Evolutionary conservation across 1,140 invertebrate genomes (phyloP).

Genomic region (Telenomus remus): DNA sequence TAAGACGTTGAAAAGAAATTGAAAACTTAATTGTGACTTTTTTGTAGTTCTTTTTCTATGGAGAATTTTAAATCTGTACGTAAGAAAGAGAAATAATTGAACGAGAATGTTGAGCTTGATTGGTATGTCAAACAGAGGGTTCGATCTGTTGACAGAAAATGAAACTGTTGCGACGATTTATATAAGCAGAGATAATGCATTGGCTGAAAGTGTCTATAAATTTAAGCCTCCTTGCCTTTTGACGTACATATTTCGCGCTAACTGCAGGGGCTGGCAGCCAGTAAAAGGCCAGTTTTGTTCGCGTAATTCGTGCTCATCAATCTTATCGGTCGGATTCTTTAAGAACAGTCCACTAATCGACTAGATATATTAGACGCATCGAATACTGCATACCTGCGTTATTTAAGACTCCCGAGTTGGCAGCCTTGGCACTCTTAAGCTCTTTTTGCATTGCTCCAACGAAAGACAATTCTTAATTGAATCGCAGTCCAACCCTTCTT

Average conservation of each 20-base stretch:
- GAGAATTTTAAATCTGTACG: too few species aligned
- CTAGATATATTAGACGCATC: slow-evolving; percentile 58
- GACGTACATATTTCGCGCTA: slow-evolving; percentile 55
- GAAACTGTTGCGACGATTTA: background rate
- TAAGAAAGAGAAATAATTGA: too few species aligned
- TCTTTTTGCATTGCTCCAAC: slow-evolving; percentile 26
- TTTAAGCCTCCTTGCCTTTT: slow-evolving; percentile 46
- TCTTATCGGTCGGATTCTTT: slow-evolving; percentile 55
- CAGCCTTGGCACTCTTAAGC: slow-evolving; percentile 28
- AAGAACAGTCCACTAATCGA: slow-evolving; percentile 50
- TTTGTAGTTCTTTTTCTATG: too few species aligned
- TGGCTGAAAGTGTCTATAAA: slow-evolving; percentile 17
- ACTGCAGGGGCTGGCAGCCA: slow-evolving; percentile 44
- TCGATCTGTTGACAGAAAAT: background rate
- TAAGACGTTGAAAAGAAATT: too few species aligned
- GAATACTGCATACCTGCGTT: slow-evolving; percentile 51
- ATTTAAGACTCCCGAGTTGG: slow-evolving; percentile 58
- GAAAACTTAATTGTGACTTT: too few species aligned
- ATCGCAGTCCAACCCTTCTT: slow-evolving; percentile 2
- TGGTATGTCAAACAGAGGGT: too few species aligned
- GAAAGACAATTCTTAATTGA: slow-evolving; percentile 41
- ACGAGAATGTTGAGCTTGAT: too few species aligned
- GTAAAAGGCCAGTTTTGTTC: slow-evolving; percentile 53
- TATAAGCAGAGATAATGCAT: slow-evolving; percentile 13
- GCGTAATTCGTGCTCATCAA: slow-evolving; percentile 45